A percentile compares a stretch with the other conserved stretches of the same genome.
These are phyloP conservation scores for Notamacropus eugenii DNA, from an alignment of 2,797 vertebrate species.

Conservation along the genomic window DNA sequence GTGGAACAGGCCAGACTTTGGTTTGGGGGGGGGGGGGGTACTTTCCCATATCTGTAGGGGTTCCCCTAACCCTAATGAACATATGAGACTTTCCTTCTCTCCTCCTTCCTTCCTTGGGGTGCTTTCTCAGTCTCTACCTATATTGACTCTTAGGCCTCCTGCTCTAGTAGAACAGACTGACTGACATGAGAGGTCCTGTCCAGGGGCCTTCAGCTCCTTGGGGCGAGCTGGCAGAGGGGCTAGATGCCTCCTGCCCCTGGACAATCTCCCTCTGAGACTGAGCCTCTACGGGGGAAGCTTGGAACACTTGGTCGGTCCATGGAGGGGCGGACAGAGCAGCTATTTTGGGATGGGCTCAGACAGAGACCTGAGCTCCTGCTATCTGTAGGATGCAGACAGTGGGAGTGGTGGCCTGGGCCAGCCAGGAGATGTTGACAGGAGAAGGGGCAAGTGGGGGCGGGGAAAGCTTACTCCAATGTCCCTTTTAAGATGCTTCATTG, in stretches of 20 bases:
- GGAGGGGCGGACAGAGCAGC: neutral
- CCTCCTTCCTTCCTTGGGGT: neutral
- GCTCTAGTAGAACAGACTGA: neutral
- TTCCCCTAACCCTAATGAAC: neutral
- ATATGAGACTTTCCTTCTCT: neutral
- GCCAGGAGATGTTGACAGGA: neutral
- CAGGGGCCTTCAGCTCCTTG: neutral
- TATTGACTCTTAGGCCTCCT: neutral
- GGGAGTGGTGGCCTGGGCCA: conserved; percentile 1
- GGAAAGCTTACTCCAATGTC: neutral
- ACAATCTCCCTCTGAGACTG: neutral
- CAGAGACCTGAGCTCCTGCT: conserved; percentile 31
- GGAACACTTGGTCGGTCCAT: conserved; percentile 13
- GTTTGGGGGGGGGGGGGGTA: neutral
- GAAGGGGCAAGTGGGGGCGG: neutral
- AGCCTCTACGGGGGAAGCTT: conserved; percentile 11
- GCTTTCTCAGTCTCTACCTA: neutral
- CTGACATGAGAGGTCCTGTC: neutral
- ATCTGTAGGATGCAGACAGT: conserved; percentile 5
- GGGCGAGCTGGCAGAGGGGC: neutral
- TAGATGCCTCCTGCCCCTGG: neutral
- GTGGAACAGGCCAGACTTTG: neutral
- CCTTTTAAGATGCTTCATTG: neutral
- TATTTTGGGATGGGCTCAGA: conserved; percentile 59
- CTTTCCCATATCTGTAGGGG: neutral